These are phyloP conservation scores for Homalodisca vitripennis DNA, from an alignment of 1,140 invertebrate genomes.

Conservation along the genomic window DNA sequence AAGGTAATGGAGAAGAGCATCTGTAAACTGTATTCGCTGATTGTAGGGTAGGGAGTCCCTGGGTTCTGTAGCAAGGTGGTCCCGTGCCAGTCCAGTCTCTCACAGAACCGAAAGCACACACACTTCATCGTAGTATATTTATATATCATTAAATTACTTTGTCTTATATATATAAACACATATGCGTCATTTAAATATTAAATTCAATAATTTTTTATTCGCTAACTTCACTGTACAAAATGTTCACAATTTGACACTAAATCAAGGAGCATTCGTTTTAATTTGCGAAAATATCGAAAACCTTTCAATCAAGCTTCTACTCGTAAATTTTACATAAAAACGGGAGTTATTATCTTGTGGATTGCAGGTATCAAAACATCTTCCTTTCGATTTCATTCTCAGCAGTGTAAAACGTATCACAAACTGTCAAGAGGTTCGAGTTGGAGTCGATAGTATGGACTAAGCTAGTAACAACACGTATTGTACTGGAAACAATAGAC, in stretches of 20 bases:
- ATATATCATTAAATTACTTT: slow-evolving; percentile 35
- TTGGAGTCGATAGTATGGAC: slow-evolving; percentile 22
- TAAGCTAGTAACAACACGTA: slow-evolving; percentile 33
- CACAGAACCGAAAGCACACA: slow-evolving; percentile 33
- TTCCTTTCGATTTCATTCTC: slow-evolving; percentile 38
- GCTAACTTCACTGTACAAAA: slow-evolving; percentile 41
- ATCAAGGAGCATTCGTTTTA: slow-evolving; percentile 34
- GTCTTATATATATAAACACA: slow-evolving; percentile 35
- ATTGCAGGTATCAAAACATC: slow-evolving; percentile 45
- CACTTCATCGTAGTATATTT: slow-evolving; percentile 31
- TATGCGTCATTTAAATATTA: slow-evolving; percentile 38
- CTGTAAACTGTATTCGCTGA: slow-evolving; percentile 44
- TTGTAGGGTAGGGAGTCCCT: slow-evolving; percentile 26
- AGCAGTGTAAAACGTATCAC: slow-evolving; percentile 42
- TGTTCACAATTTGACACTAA: slow-evolving; percentile 41
- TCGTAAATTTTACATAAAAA: slow-evolving; percentile 38
- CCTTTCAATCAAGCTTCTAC: slow-evolving; percentile 41
- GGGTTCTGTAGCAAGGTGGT: slow-evolving; percentile 16
- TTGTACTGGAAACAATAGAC: slow-evolving; percentile 35
- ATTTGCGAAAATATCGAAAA: slow-evolving; percentile 42
- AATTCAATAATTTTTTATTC: slow-evolving; percentile 41
- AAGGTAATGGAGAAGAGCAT: slow-evolving; percentile 26
- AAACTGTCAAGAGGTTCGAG: slow-evolving; percentile 33
- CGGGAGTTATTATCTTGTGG: slow-evolving; percentile 34
- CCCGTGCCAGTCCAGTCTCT: slow-evolving; percentile 1